Percentiles rank a stretch among this genome's conserved stretches.
These are phyloP conservation scores for Chondrilla cf. caribensis DNA, from an alignment of 37 sponge, comb jelly and placozoan genomes.

Conservation along the genomic window DNA sequence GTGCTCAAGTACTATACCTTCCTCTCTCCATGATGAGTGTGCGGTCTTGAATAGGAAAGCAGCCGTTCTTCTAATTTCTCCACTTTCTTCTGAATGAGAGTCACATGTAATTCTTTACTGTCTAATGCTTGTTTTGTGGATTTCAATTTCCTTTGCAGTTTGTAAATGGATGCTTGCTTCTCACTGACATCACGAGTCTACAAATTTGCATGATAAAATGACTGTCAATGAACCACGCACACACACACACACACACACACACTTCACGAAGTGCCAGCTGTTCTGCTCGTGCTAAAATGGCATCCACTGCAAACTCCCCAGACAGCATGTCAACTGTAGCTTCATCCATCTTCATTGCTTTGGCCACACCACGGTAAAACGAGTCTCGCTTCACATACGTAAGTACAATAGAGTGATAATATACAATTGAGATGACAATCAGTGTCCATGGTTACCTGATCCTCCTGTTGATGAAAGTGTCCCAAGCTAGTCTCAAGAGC, in stretches of 20 bases:
- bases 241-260: neutral
- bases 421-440: too few species aligned
- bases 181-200: slow-evolving; percentile 64
- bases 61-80: slow-evolving; percentile 42
- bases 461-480: too few species aligned
- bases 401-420: too few species aligned
- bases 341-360: slow-evolving; percentile 53
- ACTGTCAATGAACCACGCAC: neutral
- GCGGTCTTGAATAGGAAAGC: neutral
- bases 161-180: slow-evolving; percentile 59
- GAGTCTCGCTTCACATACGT: slow-evolving; percentile 43
- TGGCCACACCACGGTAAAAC: slow-evolving; percentile 37
- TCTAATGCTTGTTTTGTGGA: slow-evolving; percentile 47
- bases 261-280: slow-evolving; percentile 75
- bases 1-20: too few species aligned
- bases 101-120: slow-evolving; percentile 67
- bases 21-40: neutral
- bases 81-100: slow-evolving; percentile 69
- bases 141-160: slow-evolving; percentile 70
- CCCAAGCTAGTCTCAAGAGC: too few species aligned
- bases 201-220: neutral
- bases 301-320: slow-evolving; percentile 74
- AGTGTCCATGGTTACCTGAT: too few species aligned
- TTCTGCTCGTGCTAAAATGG: slow-evolving; percentile 55
- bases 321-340: slow-evolving; percentile 42